Evolutionary conservation across 2,888 invertebrate genomes (phyloP).

Genomic region (Bimastos eiseni): DNA sequence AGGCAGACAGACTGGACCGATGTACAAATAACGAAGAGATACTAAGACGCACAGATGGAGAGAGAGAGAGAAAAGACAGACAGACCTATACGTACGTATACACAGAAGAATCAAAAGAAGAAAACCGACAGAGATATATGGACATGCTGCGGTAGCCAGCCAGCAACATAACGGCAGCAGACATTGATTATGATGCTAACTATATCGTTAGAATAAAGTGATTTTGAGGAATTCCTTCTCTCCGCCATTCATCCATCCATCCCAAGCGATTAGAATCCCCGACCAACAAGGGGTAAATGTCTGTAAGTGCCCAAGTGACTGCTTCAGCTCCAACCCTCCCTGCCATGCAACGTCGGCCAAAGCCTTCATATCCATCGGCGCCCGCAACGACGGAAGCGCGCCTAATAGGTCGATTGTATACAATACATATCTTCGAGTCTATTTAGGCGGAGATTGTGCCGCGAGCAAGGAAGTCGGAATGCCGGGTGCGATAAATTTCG

Average conservation of each 20-base stretch:
- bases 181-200: neutral
- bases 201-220: neutral
- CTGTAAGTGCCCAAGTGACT: neutral
- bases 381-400: neutral
- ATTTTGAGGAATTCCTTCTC: neutral
- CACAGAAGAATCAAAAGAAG: too few relatives aligned
- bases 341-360: neutral
- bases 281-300: neutral
- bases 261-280: neutral
- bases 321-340: neutral
- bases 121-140: neutral
- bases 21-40: too few relatives aligned
- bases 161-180: neutral
- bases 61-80: too few relatives aligned
- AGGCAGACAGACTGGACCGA: too few relatives aligned
- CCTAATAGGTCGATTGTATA: neutral
- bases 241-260: too few relatives aligned
- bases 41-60: too few relatives aligned
- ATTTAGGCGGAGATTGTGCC: constrained; percentile 13
- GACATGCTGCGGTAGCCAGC: neutral
- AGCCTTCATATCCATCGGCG: neutral
- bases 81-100: too few relatives aligned
- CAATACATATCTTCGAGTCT: neutral
- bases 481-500: constrained; percentile 13
- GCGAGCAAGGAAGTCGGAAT: constrained; percentile 1